Evolutionary conservation across 2,113 vertebrate species (phyloP), one percentile per base, ranked within the genome.

Genomic region (Rostratula benghalensis): DNA sequence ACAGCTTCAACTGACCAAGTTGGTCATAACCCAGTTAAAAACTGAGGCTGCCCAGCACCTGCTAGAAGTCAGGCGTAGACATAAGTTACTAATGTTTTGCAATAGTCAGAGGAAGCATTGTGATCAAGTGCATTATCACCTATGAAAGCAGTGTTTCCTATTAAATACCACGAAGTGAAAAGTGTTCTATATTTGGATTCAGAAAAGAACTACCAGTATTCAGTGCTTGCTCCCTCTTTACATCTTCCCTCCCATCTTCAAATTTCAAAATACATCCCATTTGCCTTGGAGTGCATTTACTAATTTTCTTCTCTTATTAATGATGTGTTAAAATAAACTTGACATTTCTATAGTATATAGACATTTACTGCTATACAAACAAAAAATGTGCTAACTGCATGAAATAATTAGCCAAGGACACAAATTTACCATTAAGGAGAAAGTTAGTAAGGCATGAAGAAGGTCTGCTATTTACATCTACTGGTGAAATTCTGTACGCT

Each of bases 401-500:
- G 18, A n/a, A 73, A 14, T 69, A 37, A 78, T 50, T 37, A 93
- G 79, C 20, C 63, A 94, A 93, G 17, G 25, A 90, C 64, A 65
- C 43, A 87, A 68, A 93, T 86, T 98, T 97, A 99, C 99, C 99
- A n/a, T 99, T 99, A n/a, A 99, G 98, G 57, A 99, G 99, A 79
- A 99, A 99, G 97, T 99, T 99, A 31, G 99, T 99, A 94, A 99
- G 98, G 96, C 99, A 99, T 57, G 99, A 99, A 5, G 99, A 99
- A n/a, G 99, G 99, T 82, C 99, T 98, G 94, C 99, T 99, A 97
- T 99, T 99, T 60, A 99, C 99, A 82, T 99, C 99, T 48, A 99
- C 99, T 5, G 99, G 99, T 63, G 99, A 99, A 95, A 99, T 99
- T 84, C 99, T 98, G 93, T 98, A 99, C 0, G 99, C 99, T 91